Evolutionary conservation across 2,797 vertebrate species (phyloP).

Genomic region (Pseudochaenichthys georgianus): DNA sequence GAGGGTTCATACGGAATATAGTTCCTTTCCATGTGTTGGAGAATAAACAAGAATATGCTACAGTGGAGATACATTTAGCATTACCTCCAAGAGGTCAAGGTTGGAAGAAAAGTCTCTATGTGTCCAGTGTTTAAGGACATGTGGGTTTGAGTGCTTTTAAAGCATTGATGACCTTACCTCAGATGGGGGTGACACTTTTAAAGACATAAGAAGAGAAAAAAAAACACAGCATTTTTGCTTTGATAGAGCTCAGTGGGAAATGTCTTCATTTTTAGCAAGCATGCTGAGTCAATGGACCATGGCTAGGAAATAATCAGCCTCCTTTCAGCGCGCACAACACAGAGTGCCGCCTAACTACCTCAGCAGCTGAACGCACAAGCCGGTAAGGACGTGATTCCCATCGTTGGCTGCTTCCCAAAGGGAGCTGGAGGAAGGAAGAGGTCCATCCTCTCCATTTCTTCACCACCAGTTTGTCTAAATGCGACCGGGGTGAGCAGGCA

Average conservation of each 20-base stretch:
- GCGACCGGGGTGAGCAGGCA: slow-evolving; percentile 31
- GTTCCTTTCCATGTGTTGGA: no score
- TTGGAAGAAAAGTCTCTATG: background rate
- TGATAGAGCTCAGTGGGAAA: slow-evolving; percentile 53
- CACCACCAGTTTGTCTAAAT: slow-evolving; percentile 29
- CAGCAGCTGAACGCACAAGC: slow-evolving; percentile 21
- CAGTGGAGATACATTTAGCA: slow-evolving; percentile 28
- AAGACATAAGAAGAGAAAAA: slow-evolving; percentile 15
- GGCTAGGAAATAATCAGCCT: slow-evolving; percentile 64
- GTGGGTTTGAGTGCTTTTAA: slow-evolving; percentile 58
- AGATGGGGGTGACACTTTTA: slow-evolving; percentile 33
- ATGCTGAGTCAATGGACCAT: slow-evolving; percentile 61
- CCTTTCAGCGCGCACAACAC: slow-evolving; percentile 37
- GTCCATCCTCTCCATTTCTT: slow-evolving; percentile 19
- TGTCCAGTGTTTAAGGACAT: slow-evolving; percentile 27
- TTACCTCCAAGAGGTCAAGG: slow-evolving; percentile 5
- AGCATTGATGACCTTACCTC: slow-evolving; percentile 49
- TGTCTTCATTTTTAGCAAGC: slow-evolving; percentile 64
- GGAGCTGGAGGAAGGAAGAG: slow-evolving; percentile 26
- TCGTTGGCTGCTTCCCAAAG: slow-evolving; percentile 40
- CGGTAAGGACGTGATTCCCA: slow-evolving; percentile 1
- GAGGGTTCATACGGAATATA: background rate
- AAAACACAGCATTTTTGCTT: slow-evolving; percentile 43
- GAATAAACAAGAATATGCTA: background rate
- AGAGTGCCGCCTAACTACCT: slow-evolving; percentile 41